Base-by-base conservation (phyloP, 2,888 invertebrate species). In the Nesidiocoris tenuis region DNA sequence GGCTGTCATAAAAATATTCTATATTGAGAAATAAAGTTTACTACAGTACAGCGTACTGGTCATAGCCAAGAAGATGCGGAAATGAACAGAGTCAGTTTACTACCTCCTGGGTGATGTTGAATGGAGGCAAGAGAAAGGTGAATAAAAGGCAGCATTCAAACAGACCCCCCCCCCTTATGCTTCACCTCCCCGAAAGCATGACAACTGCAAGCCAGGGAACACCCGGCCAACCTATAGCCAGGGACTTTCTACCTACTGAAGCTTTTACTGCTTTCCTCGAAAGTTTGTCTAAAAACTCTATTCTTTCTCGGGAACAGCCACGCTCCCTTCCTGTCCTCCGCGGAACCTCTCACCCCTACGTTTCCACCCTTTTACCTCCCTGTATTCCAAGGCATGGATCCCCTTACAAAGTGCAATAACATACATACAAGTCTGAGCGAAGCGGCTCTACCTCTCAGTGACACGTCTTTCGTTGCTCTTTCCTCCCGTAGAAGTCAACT, bases 211-310 rank as follows among this genome's bases (percentile, higher is more conserved):
- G 39, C 39, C 3, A 39, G 39, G 3, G 5, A 39, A 39, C 39
- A 7, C 5, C 39, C 39, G 39, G 12, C 39, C 39, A 12, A 39
- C 39, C 39, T 12, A 39, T 39, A 12, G 39, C 39, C 12, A 7
- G 39, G 12, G 39, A 39, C 39, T 39, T 39, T 39, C 39, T 39
- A 39, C 39, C 39, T 39, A 39, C 39, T 39, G 39, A 39, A 77
- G 71, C 72, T 77, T 77, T 77, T 74, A 77, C 74, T 74, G 74
- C 77, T 77, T 74, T 39, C 74, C 74, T 77, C 74, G 56, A 76
- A 76, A 76, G 76, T 76, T 76, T 76, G 64, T 76, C 76, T 76
- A 72, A 76, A 76, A 76, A 76, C 71, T 72, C 76, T 72, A 76
- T 76, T 75, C 75, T 68, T 72, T 76, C 55, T 21, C 61, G 7